These are phyloP conservation scores for Spheniscus mendiculus DNA, from an alignment of 2,113 vertebrate species.

Conservation along the genomic window DNA sequence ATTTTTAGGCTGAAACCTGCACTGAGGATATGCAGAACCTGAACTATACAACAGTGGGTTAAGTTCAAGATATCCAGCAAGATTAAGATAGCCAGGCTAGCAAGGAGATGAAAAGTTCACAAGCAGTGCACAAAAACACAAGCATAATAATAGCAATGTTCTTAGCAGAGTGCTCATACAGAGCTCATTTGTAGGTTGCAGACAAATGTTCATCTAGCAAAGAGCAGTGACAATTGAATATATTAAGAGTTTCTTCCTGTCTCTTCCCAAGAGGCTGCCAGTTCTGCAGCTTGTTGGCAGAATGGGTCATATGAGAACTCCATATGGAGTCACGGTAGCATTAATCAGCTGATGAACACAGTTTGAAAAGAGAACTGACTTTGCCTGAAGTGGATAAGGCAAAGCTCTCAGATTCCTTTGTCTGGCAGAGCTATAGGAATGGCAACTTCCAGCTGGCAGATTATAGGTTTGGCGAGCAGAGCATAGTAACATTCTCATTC, in stretches of 20 bases:
- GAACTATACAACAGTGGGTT: not conserved
- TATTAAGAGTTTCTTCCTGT: not conserved
- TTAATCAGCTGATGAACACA: not conserved
- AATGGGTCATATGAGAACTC: not conserved
- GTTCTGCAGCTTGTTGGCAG: not conserved
- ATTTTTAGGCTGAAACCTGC: not conserved
- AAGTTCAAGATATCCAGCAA: not conserved
- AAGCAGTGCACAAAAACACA: not conserved
- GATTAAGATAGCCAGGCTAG: not conserved
- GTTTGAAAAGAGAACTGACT: not conserved
- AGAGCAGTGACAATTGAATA: not conserved
- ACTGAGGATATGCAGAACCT: not conserved
- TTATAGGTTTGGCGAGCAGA: not conserved
- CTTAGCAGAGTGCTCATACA: not conserved
- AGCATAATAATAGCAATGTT: not conserved
- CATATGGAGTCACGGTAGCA: not conserved
- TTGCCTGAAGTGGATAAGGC: not conserved
- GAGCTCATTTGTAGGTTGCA: not conserved
- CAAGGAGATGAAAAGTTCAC: not conserved
- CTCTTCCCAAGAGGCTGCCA: not conserved
- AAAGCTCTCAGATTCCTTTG: conserved; percentile 1
- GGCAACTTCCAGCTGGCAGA: not conserved
- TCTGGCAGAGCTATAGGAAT: not conserved
- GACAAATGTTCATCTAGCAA: not conserved
- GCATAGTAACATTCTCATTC: not conserved